Evolutionary conservation across 1,140 invertebrate species (phyloP), one percentile per base, ranked within the genome.

Genomic region (Heliconius nattereri): DNA sequence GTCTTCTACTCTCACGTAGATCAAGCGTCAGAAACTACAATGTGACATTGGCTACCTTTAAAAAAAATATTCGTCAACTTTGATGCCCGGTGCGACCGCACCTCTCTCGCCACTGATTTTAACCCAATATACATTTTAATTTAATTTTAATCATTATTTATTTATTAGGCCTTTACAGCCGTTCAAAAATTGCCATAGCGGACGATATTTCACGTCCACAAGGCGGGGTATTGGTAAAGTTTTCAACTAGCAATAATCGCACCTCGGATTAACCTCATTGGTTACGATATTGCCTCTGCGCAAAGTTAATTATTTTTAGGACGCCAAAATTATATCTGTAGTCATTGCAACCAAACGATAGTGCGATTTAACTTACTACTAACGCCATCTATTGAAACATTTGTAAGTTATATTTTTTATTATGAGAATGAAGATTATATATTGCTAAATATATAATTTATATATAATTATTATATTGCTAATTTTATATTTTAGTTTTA

Each of bases 231-330:
- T 98, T 98, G 97, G 97, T 97, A 97, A 97, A 97, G 97, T 97
- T 97, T 97, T 97, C 97, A 97, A 97, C 96, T 97, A 97, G 97
- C 79, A 97, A 97, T 97, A 97, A 97, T 97, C 96, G 96, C 97
- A 97, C 96, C 96, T 97, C 97, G 95, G 96, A 96, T 96, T 94
- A 96, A 96, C 96, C 96, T 98, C 97, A 97, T 97, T 96, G 97
- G 96, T 97, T 97, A 97, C 96, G 96, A 97, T 97, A 97, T 96
- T 96, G 96, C 96, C 96, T 95, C 96, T 96, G 96, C 96, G 96
- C 96, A 96, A 96, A 96, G 96, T 95, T 96, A 90, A 92, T 54
- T 26, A 8, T 1, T n/a, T 54, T 26, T 3, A 20, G 52, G 13
- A 16, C 35, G n/a, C 29, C 40, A 20, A 29, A 23, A 35, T 6